Base-by-base conservation (phyloP, 30 jellyfish, hydroid and myxozoan species). In the Catostylus mosaicus region DNA sequence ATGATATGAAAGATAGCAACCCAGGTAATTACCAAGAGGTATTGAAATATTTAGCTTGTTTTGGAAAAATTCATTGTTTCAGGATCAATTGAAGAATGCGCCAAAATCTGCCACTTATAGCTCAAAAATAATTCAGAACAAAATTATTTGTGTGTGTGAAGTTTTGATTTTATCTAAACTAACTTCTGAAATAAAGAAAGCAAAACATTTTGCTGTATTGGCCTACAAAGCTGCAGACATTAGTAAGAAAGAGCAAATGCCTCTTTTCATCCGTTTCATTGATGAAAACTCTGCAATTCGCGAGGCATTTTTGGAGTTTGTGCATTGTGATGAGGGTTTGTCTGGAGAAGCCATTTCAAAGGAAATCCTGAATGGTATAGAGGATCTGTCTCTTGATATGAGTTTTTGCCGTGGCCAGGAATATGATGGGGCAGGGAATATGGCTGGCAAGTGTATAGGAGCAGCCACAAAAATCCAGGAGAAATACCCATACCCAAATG, bases 341-440 rank as follows among this genome's bases (percentile, higher is more conserved):
- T 30, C 96, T 48, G 92, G 97, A 12, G 86, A 67, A 30, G 92
- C 84, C 34, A 57, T 83, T 19, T 47, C 86, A 43, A 63, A 67
- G 30, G 40, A 57, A 60, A 45, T 81, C 46, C 52, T 78, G 31
- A 9, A 50, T 24, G 51, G 54, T 38, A 30, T 87, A 30, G n/a
- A 34, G 10, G 75, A 79, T 26, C 65, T 78, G 29, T 56, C 75
- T 34, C 59, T 89, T 11, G 82, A 65, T 32, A 65, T 82, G 75
- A 19, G 18, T 5, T 27, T 36, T 33, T 81, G 91, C 40, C 73
- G 96, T 19, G 91, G 91, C 7, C 95, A 89, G 57, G 87, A 86
- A 45, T 88, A 88, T 68, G 95, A 88, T 81, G 97, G 86, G 31
- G 97, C 97, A 54, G 95, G 90, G 61, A 45, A 91, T 33, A 75